Conservation (phyloP, 2,113 vertebrate species). For the Gambusia holbrooki region DNA sequence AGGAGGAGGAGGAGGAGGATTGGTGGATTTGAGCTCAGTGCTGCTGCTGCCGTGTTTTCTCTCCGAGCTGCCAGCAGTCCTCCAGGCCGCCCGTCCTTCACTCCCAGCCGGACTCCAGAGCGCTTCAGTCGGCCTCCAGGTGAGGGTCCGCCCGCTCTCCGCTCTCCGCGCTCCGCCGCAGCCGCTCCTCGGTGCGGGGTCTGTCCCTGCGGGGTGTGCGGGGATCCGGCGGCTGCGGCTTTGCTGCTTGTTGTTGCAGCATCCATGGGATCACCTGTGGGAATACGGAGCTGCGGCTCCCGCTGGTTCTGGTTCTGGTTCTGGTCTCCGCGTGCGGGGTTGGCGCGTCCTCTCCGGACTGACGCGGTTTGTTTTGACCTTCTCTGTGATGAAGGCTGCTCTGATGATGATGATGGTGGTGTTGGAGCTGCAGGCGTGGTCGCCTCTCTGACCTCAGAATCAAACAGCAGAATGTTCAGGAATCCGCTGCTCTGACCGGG, state of each 20-base stretch:
- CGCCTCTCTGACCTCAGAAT: conserved; percentile 49
- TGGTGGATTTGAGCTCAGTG: conserved; percentile 51
- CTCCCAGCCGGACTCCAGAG: conserved; percentile 52
- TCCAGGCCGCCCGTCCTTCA: conserved; percentile 51
- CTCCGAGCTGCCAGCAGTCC: conserved; percentile 28
- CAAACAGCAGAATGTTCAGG: conserved; percentile 25
- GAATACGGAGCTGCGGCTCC: not conserved
- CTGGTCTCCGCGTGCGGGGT: conserved; percentile 4
- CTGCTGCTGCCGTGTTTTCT: conserved; percentile 42
- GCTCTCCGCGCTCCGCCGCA: not conserved
- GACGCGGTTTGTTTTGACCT: not conserved
- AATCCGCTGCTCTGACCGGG: not conserved
- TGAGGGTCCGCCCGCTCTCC: conserved; percentile 35
- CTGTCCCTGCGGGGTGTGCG: too few relatives aligned
- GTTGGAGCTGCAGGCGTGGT: conserved; percentile 57
- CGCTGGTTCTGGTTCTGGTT: not conserved
- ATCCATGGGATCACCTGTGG: not conserved
- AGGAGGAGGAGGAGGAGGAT: conserved; percentile 36
- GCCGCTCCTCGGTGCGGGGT: too few relatives aligned
- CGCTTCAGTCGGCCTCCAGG: conserved; percentile 56
- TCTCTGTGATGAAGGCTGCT: not conserved
- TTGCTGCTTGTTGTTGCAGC: not conserved
- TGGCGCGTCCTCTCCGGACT: not conserved
- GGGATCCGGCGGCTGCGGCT: not conserved
- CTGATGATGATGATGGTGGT: not conserved